Conservation (phyloP, 2,888 invertebrate species). For the Ectobius pallidus region DNA sequence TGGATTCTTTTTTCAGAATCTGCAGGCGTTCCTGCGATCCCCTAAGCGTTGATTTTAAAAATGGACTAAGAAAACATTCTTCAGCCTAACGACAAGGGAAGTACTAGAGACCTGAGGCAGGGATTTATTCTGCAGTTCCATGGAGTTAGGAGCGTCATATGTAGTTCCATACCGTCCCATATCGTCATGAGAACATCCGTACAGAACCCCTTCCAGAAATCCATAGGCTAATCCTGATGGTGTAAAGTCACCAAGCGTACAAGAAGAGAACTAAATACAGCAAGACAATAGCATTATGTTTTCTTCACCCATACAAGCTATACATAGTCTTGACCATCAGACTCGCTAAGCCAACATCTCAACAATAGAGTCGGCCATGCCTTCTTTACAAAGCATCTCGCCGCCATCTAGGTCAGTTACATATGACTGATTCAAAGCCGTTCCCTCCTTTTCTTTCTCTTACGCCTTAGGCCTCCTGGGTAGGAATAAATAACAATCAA, state of each 20-base stretch:
- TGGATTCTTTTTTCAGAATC: no score
- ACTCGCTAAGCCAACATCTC: background rate
- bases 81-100: no score
- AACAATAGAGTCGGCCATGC: background rate
- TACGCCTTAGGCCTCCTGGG: background rate
- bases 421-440: background rate
- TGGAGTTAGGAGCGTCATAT: no score
- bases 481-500: conserved; percentile 27
- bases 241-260: conserved; percentile 2
- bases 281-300: conserved; percentile 26
- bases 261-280: background rate
- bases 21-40: no score
- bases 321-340: conserved; percentile 7
- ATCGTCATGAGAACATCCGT: no score
- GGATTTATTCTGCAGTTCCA: no score
- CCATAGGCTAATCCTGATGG: conserved; percentile 3
- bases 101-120: no score
- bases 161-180: no score
- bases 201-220: background rate
- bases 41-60: no score
- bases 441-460: no score
- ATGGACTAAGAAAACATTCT: no score
- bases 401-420: conserved; percentile 29
- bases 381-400: background rate
- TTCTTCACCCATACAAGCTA: conserved; percentile 11